Percentiles rank a stretch among this genome's conserved stretches.
These are phyloP conservation scores for Caloenas nicobarica DNA, from an alignment of 2,113 vertebrate species.

Conservation along the genomic window DNA sequence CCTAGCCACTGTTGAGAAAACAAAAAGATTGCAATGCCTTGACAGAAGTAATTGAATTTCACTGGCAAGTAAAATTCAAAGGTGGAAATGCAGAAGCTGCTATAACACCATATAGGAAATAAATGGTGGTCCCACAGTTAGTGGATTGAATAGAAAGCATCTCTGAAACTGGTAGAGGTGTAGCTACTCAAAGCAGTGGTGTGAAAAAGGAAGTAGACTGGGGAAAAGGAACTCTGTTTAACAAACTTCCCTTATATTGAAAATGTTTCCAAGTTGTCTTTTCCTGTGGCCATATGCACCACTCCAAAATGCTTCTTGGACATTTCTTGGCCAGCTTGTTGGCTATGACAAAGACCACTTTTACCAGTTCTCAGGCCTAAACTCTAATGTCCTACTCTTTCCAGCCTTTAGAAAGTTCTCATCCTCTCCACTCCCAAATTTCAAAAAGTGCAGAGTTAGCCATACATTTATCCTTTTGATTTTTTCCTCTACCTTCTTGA, in stretches of 20 bases:
- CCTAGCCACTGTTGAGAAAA: background rate
- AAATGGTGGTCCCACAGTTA: background rate
- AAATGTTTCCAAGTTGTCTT: background rate
- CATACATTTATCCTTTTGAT: background rate
- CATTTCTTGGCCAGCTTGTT: background rate
- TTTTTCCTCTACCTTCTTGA: background rate
- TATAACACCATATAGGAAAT: background rate
- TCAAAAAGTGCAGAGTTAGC: background rate
- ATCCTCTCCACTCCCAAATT: background rate
- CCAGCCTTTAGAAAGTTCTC: background rate
- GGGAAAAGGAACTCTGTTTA: background rate
- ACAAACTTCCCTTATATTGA: background rate
- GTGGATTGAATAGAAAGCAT: background rate
- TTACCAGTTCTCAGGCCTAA: background rate
- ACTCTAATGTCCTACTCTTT: background rate
- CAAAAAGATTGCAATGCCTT: background rate
- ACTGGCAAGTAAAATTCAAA: background rate
- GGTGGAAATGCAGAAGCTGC: background rate
- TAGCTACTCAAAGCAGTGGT: background rate
- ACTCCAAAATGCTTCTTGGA: background rate
- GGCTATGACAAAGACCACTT: background rate
- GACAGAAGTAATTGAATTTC: background rate
- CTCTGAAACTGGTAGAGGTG: background rate
- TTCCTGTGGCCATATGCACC: background rate
- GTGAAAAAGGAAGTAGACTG: background rate